Percentiles rank a stretch among this genome's conserved stretches.
Evolutionary conservation across 2,888 invertebrate species (phyloP).

Genomic region (Netelia inedita): DNA sequence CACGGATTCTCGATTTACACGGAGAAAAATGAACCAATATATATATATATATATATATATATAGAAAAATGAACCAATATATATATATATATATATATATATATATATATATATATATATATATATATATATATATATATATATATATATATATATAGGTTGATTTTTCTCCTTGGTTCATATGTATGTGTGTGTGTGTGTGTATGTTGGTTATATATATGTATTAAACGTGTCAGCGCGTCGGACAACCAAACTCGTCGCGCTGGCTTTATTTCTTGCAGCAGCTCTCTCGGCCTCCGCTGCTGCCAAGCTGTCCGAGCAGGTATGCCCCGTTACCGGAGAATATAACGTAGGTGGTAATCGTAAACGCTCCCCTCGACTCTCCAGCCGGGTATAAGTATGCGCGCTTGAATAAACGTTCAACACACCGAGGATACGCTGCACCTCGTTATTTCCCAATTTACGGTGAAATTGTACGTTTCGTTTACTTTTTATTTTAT

Average conservation of each 20-base stretch:
- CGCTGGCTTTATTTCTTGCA: slow-evolving; percentile 18
- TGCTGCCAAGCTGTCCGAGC: slow-evolving; percentile 19
- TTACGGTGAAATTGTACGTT: background rate
- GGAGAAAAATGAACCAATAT: slow-evolving; percentile 14
- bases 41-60: background rate
- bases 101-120: background rate
- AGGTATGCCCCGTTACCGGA: slow-evolving; percentile 58
- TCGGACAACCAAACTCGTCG: background rate
- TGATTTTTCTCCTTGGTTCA: no score
- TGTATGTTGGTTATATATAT: background rate
- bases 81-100: background rate
- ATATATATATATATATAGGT: no score
- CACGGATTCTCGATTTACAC: slow-evolving; percentile 59
- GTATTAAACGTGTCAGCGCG: slow-evolving; percentile 25
- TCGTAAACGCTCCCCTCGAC: slow-evolving; percentile 44
- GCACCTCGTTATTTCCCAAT: background rate
- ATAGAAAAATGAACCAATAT: background rate
- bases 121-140: no score
- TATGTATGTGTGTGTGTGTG: no score
- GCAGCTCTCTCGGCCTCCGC: slow-evolving; percentile 23
- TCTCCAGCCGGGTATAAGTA: background rate
- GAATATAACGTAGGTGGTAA: slow-evolving; percentile 61
- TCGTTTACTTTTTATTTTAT: no score
- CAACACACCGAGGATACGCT: background rate
- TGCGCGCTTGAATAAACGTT: slow-evolving; percentile 2